Percentiles rank a stretch among this genome's conserved stretches.
These are phyloP conservation scores for Ichneumoninae sp. DNA, from an alignment of 2,888 invertebrate genomes.

Conservation along the genomic window DNA sequence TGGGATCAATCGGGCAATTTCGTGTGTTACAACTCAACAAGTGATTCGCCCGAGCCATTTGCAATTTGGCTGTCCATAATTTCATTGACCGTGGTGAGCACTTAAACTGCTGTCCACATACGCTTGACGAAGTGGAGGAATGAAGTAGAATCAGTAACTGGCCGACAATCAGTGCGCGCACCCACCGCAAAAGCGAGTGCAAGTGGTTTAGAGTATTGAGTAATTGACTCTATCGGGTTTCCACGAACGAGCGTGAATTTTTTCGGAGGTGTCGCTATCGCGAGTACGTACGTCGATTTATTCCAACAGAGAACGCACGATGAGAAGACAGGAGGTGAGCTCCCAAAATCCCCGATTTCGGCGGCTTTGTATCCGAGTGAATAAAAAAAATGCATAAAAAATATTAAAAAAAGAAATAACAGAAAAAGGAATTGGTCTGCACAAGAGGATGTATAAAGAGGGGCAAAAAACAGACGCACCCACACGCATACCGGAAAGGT, in stretches of 20 bases:
- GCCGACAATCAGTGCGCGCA: neutral
- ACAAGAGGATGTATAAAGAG: slow-evolving; percentile 11
- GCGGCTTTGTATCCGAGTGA: slow-evolving; percentile 8
- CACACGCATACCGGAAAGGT: slow-evolving; percentile 18
- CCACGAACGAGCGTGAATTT: slow-evolving; percentile 14
- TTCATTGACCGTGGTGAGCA: neutral
- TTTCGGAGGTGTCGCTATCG: slow-evolving; percentile 9
- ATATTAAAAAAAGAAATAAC: slow-evolving; percentile 21
- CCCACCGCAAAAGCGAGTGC: slow-evolving; percentile 25
- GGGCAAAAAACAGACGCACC: neutral
- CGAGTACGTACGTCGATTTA: slow-evolving; percentile 30
- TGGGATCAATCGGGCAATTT: neutral
- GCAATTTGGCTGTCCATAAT: neutral
- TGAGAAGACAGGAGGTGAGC: slow-evolving; percentile 48
- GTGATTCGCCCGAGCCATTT: neutral
- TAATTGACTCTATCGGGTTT: slow-evolving; percentile 45
- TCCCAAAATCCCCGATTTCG: slow-evolving; percentile 47
- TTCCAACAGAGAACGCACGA: slow-evolving; percentile 5
- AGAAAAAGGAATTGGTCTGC: slow-evolving; percentile 33
- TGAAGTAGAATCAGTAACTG: slow-evolving; percentile 12
- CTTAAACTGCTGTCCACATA: neutral
- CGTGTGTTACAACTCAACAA: neutral
- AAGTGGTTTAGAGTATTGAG: slow-evolving; percentile 9
- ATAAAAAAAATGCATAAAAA: slow-evolving; percentile 31
- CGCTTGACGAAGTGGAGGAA: neutral